Evolutionary conservation across 2,113 vertebrate genomes (phyloP).

Genomic region (Eretmodus cyanostictus): DNA sequence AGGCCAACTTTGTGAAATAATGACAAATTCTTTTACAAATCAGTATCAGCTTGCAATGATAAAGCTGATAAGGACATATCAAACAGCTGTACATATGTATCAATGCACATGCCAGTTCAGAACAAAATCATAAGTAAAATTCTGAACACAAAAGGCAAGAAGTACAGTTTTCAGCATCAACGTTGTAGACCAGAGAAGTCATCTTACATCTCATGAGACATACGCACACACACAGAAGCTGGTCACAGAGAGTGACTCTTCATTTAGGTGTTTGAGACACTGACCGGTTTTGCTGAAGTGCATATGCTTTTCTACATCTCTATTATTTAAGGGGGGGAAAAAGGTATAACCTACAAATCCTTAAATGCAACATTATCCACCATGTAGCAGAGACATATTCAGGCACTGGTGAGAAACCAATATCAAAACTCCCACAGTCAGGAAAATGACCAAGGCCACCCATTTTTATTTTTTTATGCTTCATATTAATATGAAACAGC

Average conservation of each 20-base stretch:
- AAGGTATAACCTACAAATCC: slow-evolving; percentile 43
- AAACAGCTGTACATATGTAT: slow-evolving; percentile 42
- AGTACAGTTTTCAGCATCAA: slow-evolving; percentile 23
- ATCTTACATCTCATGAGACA: slow-evolving; percentile 21
- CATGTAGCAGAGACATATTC: slow-evolving; percentile 45
- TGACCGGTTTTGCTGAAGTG: slow-evolving; percentile 30
- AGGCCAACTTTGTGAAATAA: slow-evolving; percentile 15
- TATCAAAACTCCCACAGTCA: slow-evolving; percentile 51
- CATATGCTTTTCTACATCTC: slow-evolving; percentile 21
- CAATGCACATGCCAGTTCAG: slow-evolving; percentile 43
- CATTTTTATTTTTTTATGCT: slow-evolving; percentile 47
- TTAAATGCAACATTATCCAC: slow-evolving; percentile 45
- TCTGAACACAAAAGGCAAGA: slow-evolving; percentile 15
- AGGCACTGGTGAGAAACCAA: slow-evolving; percentile 74
- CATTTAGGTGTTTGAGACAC: not conserved
- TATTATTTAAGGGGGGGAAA: slow-evolving; percentile 15
- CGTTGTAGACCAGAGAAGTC: not conserved
- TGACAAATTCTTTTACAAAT: slow-evolving; percentile 51
- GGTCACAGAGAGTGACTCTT: not conserved
- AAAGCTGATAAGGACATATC: slow-evolving; percentile 27
- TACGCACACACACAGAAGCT: not conserved
- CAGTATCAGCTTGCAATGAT: slow-evolving; percentile 28
- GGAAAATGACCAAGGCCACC: slow-evolving; percentile 70
- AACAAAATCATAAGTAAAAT: slow-evolving; percentile 42
- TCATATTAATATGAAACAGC: slow-evolving; percentile 40